A percentile compares a stretch with the other conserved stretches of the same genome.
Conservation (phyloP, 2,113 vertebrate genomes). For the Ploceus nigricollis region DNA sequence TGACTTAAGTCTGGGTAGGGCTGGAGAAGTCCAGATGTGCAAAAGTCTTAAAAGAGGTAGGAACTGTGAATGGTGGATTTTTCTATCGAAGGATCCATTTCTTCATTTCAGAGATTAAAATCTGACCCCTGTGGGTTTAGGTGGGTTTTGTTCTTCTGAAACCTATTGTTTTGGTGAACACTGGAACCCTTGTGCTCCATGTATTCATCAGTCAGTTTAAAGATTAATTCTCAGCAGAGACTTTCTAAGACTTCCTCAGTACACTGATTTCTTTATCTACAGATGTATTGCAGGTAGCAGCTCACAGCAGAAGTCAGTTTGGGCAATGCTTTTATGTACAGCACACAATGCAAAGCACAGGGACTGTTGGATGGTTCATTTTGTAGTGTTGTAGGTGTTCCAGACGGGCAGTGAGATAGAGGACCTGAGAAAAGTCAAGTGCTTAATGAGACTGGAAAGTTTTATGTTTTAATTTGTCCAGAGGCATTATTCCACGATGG, state of each 20-base stretch:
- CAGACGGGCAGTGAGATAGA: not conserved
- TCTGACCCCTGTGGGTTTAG: not conserved
- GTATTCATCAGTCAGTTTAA: conserved; percentile 80
- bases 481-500: not conserved
- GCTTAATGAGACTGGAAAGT: not conserved
- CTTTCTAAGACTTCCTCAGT: not conserved
- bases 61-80: not conserved
- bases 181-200: conserved; percentile 87
- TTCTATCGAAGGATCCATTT: not conserved
- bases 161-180: conserved; percentile 73
- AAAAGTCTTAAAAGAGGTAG: not conserved
- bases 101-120: not conserved
- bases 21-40: not conserved
- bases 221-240: conserved; percentile 46
- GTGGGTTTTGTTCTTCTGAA: not conserved
- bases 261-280: not conserved
- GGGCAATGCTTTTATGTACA: not conserved
- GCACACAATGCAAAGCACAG: not conserved
- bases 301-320: not conserved
- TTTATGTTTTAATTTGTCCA: not conserved
- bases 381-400: not conserved
- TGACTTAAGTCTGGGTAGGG: not conserved
- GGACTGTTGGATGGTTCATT: not conserved
- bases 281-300: not conserved
- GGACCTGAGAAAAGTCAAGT: not conserved